These are phyloP conservation scores for Apodemia mormo DNA, from an alignment of 2,888 invertebrate species.

Conservation along the genomic window DNA sequence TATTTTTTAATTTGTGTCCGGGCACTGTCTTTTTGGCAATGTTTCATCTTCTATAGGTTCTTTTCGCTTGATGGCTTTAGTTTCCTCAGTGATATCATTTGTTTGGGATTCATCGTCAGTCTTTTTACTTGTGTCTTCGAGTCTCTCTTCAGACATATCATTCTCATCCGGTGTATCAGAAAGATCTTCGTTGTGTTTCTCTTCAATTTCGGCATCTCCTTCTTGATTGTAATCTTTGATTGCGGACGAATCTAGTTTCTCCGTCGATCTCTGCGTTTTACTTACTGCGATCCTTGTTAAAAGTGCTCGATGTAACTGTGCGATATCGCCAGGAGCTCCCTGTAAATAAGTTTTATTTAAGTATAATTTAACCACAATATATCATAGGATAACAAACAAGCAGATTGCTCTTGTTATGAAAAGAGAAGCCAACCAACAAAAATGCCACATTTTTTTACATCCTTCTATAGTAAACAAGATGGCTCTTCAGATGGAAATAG, in stretches of 20 bases:
- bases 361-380: not conserved
- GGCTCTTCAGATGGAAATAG: too few species aligned
- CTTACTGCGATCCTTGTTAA: constrained; percentile 57
- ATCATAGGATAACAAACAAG: too few species aligned
- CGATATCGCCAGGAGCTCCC: constrained; percentile 69
- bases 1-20: constrained; percentile 2
- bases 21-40: constrained; percentile 71
- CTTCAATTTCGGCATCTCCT: constrained; percentile 40
- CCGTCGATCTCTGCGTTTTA: constrained; percentile 62
- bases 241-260: constrained; percentile 58
- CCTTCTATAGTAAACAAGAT: too few species aligned
- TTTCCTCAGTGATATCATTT: constrained; percentile 50
- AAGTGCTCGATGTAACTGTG: constrained; percentile 61
- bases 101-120: constrained; percentile 51
- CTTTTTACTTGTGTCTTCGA: constrained; percentile 48
- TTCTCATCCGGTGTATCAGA: constrained; percentile 29
- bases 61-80: constrained; percentile 62
- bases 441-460: too few species aligned
- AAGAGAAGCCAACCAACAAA: too few species aligned
- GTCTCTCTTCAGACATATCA: constrained; percentile 43
- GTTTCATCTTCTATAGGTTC: constrained; percentile 61
- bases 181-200: constrained; percentile 41
- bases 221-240: constrained; percentile 48
- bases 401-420: too few species aligned
- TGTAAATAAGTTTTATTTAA: constrained; percentile 41